Conservation (phyloP, 92 coral and sea anemone genomes). For the Porites divaricata region DNA sequence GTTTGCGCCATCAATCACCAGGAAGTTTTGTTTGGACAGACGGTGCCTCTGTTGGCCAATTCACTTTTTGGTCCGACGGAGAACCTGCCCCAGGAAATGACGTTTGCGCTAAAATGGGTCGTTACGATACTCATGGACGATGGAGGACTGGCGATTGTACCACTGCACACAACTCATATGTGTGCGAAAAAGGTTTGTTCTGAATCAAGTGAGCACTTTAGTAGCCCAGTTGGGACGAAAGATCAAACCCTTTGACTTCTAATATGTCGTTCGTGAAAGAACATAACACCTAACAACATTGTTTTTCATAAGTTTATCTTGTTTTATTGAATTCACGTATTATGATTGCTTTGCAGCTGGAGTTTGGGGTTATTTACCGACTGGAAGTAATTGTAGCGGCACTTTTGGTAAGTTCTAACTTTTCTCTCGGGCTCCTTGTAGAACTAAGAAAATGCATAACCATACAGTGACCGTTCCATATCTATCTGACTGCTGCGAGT, state of each 20-base stretch:
- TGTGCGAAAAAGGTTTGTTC: conserved; percentile 57
- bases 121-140: conserved; percentile 10
- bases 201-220: neutral
- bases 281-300: neutral
- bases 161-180: conserved; percentile 21
- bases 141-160: conserved; percentile 56
- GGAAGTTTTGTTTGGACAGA: conserved; percentile 58
- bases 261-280: too few relatives aligned
- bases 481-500: too few relatives aligned
- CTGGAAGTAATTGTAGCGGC: conserved; percentile 5
- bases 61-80: conserved; percentile 28
- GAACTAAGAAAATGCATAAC: too few relatives aligned
- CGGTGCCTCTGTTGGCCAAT: conserved; percentile 33
- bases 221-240: too few relatives aligned
- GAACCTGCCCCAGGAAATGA: conserved; percentile 33
- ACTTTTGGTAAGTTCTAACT: conserved; percentile 11
- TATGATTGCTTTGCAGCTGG: neutral
- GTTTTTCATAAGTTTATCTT: neutral
- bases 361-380: neutral
- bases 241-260: neutral
- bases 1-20: conserved; percentile 22
- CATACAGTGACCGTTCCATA: too few relatives aligned
- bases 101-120: conserved; percentile 40
- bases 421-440: too few relatives aligned
- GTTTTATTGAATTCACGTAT: neutral